Percentiles rank a stretch among this genome's conserved stretches.
Conservation (phyloP, 2,888 invertebrate species). For the Cerceris ruficornis region DNA sequence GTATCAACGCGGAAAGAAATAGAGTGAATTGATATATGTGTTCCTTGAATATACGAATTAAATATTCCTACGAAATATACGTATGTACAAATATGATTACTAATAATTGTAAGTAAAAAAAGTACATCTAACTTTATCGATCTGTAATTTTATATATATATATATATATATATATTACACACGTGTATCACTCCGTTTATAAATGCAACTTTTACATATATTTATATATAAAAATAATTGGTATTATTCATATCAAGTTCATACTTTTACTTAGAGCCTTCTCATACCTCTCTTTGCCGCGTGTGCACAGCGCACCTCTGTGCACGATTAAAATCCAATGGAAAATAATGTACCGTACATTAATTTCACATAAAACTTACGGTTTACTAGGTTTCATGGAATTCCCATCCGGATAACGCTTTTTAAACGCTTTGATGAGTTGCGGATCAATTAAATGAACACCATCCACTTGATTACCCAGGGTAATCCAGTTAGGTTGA, state of each 20-base stretch:
- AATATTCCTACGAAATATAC: conserved; percentile 29
- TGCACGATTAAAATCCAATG: neutral
- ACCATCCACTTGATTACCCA: conserved; percentile 98
- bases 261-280: no score
- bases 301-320: no score
- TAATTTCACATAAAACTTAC: conserved; percentile 47
- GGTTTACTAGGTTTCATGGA: conserved; percentile 83
- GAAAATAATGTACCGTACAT: conserved; percentile 6
- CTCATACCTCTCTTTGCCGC: no score
- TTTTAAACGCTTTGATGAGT: conserved; percentile 93
- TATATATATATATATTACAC: conserved; percentile 28
- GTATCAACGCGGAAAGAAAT: neutral
- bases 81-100: conserved; percentile 29
- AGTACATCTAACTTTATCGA: neutral
- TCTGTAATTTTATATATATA: conserved; percentile 20
- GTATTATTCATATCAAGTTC: neutral
- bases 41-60: conserved; percentile 14
- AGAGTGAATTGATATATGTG: conserved; percentile 11
- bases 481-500: conserved; percentile 98
- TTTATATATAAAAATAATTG: conserved; percentile 19
- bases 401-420: conserved; percentile 95
- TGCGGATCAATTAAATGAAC: conserved; percentile 96
- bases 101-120: no score
- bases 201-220: conserved; percentile 22
- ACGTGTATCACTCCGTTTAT: conserved; percentile 17